phyloP scores from a whole-genome alignment of 2,113 vertebrate genomes.

The Sciurus niger region DNA sequence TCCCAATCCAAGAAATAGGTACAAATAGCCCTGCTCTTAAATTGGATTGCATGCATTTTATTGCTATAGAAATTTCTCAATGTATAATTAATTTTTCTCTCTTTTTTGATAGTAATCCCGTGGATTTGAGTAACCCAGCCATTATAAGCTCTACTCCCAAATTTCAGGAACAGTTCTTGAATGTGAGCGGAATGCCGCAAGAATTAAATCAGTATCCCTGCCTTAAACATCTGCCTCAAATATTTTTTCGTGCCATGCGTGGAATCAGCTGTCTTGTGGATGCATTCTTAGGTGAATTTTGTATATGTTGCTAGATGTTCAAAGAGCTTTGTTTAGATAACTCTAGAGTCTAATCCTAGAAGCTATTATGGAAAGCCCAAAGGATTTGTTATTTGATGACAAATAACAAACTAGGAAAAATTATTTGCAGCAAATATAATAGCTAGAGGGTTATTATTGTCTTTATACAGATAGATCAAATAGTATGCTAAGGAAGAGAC shows the following conservation, averaged over 20 bases:
- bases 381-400: conserved; percentile 56
- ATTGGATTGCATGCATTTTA: conserved; percentile 44
- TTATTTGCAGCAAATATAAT: conserved; percentile 28
- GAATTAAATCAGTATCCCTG: conserved; percentile 97
- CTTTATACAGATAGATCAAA: conserved; percentile 61
- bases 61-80: conserved; percentile 68
- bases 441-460: conserved; percentile 32
- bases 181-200: conserved; percentile 95
- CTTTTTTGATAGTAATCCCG: conserved; percentile 93
- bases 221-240: conserved; percentile 98
- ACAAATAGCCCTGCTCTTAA: conserved; percentile 58
- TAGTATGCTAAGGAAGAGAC: conserved; percentile 18
- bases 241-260: conserved; percentile 98
- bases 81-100: conserved; percentile 79
- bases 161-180: conserved; percentile 98
- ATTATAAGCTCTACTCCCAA: conserved; percentile 98
- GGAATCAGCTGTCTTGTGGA: conserved; percentile 98
- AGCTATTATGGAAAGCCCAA: neutral
- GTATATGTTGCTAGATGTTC: conserved; percentile 70
- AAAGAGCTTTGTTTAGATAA: conserved; percentile 51
- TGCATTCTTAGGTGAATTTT: conserved; percentile 95
- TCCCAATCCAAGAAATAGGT: conserved; percentile 52
- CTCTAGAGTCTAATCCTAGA: conserved; percentile 46
- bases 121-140: conserved; percentile 98
- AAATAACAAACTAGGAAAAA: conserved; percentile 36